A percentile compares a stretch with the other conserved stretches of the same genome.
phyloP scores from a whole-genome alignment of 2,888 invertebrate genomes.

The Conchocele bisecta region DNA sequence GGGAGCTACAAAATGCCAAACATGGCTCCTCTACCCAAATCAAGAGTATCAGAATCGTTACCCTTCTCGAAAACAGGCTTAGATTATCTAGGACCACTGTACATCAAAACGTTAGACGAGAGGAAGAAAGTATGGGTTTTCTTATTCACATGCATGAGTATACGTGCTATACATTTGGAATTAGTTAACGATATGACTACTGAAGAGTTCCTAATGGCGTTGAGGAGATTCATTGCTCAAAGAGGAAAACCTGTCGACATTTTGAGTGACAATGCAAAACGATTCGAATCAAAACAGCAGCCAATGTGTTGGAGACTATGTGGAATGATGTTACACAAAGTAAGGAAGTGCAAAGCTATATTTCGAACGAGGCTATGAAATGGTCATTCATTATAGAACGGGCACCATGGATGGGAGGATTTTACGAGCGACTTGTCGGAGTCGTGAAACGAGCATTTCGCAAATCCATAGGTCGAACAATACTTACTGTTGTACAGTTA shows the following conservation, averaged over 20 bases:
- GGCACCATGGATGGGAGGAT: constrained; percentile 5
- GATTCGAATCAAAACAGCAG: neutral
- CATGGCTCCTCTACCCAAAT: neutral
- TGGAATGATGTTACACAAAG: neutral
- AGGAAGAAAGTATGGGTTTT: neutral
- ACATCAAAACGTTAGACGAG: neutral
- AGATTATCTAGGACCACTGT: neutral
- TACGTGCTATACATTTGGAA: neutral
- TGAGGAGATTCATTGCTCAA: neutral
- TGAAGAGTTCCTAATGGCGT: neutral
- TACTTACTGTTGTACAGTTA: constrained; percentile 1
- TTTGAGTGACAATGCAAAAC: neutral
- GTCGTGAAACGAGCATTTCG: constrained; percentile 13
- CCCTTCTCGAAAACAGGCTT: neutral
- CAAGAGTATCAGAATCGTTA: neutral
- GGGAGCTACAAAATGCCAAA: neutral
- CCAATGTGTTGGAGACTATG: neutral
- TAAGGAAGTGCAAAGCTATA: neutral
- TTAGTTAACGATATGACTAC: neutral
- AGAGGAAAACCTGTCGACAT: neutral
- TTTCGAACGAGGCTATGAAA: neutral
- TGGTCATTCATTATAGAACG: neutral
- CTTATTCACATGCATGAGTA: constrained; percentile 1
- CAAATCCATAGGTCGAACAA: neutral
- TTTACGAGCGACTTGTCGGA: constrained; percentile 13